phyloP scores from a whole-genome alignment of 2,888 invertebrate genomes.

The Mythimna impura region DNA sequence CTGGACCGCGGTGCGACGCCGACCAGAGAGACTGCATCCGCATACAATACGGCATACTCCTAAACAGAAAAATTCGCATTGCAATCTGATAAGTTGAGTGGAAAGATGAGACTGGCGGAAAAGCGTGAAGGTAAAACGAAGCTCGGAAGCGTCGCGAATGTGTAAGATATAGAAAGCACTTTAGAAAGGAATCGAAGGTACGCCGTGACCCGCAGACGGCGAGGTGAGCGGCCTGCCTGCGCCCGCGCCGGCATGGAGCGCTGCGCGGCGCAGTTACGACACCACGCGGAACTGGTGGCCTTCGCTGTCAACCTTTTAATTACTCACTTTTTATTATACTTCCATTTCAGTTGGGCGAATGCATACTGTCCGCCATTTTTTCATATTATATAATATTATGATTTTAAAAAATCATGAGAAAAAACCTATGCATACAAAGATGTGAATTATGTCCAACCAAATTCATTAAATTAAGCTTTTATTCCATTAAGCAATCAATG shows the following conservation, averaged over 20 bases:
- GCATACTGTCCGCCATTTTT: conserved; percentile 40
- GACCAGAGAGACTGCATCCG: conserved; percentile 74
- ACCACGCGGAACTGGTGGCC: conserved; percentile 86
- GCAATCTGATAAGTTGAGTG: conserved; percentile 75
- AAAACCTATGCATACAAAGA: background rate
- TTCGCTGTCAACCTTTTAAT: conserved; percentile 88
- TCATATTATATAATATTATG: background rate
- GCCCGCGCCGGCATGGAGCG: conserved; percentile 71
- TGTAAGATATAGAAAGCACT: conserved; percentile 88
- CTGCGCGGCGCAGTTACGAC: conserved; percentile 76
- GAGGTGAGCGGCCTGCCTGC: conserved; percentile 82
- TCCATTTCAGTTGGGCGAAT: conserved; percentile 62
- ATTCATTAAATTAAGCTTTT: conserved; percentile 18
- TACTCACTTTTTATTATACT: conserved; percentile 79
- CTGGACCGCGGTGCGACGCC: conserved; percentile 73
- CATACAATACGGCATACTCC: conserved; percentile 63
- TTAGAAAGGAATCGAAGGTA: conserved; percentile 90
- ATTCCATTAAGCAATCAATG: conserved; percentile 35
- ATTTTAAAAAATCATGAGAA: background rate
- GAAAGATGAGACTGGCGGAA: conserved; percentile 78
- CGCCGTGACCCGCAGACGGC: conserved; percentile 85
- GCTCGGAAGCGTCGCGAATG: conserved; percentile 75
- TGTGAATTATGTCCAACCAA: background rate
- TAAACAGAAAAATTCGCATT: conserved; percentile 69
- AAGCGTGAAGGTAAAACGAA: conserved; percentile 80